Evolutionary conservation across 64 coral and sea anemone genomes (phyloP).

Genomic region (Cladopsammia gracilis): DNA sequence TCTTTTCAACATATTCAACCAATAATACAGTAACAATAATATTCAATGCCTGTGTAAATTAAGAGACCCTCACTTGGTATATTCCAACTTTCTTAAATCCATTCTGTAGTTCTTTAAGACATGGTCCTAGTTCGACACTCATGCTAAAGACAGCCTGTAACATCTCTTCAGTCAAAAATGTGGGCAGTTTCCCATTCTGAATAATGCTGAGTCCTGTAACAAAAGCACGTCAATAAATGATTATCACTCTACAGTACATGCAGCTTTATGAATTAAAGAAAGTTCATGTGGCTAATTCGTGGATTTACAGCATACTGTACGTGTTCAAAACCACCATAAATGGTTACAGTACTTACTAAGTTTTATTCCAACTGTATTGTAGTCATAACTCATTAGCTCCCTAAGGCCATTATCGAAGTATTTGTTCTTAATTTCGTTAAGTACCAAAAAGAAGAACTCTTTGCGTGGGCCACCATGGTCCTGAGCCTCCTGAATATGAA

Average conservation of each 20-base stretch:
- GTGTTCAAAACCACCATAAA: too few relatives aligned
- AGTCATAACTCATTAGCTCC: constrained; percentile 24
- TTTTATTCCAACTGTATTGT: constrained; percentile 62
- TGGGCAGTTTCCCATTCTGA: constrained; percentile 70
- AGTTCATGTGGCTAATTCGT: not conserved
- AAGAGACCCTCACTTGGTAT: constrained; percentile 61
- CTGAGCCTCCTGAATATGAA: too few relatives aligned
- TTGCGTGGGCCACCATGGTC: constrained; percentile 70
- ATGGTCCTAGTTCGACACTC: constrained; percentile 27
- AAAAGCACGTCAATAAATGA: constrained; percentile 12
- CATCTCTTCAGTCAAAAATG: constrained; percentile 65
- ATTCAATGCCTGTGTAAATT: constrained; percentile 30
- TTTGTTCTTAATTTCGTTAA: constrained; percentile 50
- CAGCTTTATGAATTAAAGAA: not conserved
- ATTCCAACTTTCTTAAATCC: constrained; percentile 65
- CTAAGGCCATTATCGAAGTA: constrained; percentile 55
- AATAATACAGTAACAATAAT: too few relatives aligned
- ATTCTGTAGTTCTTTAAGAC: constrained; percentile 39
- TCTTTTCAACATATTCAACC: constrained; percentile 45
- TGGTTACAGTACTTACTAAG: constrained; percentile 68
- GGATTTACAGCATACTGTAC: constrained; percentile 5
- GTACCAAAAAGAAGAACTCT: constrained; percentile 48
- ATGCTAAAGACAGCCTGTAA: constrained; percentile 51
- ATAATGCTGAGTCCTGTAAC: constrained; percentile 70
- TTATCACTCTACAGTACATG: not conserved